Evolutionary conservation across 2,797 vertebrate genomes (phyloP), one percentile per base, ranked within the genome.

Genomic region (Sebastes diploproa): DNA sequence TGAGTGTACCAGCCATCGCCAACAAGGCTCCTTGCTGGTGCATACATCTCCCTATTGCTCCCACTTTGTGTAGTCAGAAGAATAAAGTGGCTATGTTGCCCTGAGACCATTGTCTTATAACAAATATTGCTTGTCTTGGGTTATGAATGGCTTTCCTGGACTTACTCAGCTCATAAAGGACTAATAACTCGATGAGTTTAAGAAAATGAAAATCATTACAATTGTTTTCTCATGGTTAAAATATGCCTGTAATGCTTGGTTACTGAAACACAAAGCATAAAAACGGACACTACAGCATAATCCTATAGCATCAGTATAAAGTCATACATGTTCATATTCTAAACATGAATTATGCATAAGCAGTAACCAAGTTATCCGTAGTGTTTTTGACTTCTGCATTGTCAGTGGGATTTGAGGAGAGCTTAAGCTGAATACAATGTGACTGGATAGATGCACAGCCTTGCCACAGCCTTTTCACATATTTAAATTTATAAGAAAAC

Each of bases 1-100:
- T 63, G 80, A 79, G 63, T 78, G 36, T 74, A 71, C 55, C 60
- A 75, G 63, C 67, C 64, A 76, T 14, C 74, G 69, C 73, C 83
- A 86, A 42, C 30, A 46, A 55, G 32, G 64, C 59, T 83, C 27
- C 29, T 64, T 73, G 56, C 58, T 29, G 36, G 58, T 62, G 22
- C 60, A 78, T 58, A 58, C 54, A 67, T 75, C 36, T 84, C 34
- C 69, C 59, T 61, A 9, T 69, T 85, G 73, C 61, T 63, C 30
- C 80, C 60, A 72, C 59, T 71, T 67, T 23, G 71, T 72, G 65
- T 25, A 72, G 71, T 55, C 52, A 77, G 60, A 77, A 42, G 18
- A 75, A 55, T 20, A 63, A 66, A 70, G 70, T 73, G n/a, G 23
- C n/a, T 80, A 76, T 78, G 11, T 77, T 82, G 46, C 66, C 50